Evolutionary conservation across 2,888 invertebrate genomes (phyloP), one percentile per base, ranked within the genome.

Genomic region (Trichopria drosophilae): DNA sequence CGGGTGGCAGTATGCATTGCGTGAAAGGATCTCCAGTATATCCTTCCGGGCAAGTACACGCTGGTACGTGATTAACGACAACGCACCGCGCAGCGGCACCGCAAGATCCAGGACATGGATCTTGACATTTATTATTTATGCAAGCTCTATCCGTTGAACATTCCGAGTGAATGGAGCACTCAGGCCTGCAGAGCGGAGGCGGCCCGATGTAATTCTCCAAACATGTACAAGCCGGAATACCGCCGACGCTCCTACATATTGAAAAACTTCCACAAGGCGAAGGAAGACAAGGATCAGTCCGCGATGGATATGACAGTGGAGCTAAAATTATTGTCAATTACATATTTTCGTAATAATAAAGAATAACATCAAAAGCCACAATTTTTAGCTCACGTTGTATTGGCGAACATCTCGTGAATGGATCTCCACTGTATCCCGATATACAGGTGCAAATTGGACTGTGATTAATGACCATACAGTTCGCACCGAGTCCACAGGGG

Each of bases 251-350:
- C 54, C 88, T 84, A 69, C 90, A 91, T 71, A 86, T 83, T 6
- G 90, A 88, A 71, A 90, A 85, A 3, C 89, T 88, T 41, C 90
- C 90, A 70, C 90, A 91, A 0, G 90, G 90, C 40, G 89, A 87
- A 28, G 90, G 90, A 35, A 82, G 78, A 71, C 90, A 91, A 20
- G 89, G 89, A 68, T 79, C 78, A 31, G 6, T 16, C 10, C 12
- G 31, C 18, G 18, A 13, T 24, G 6, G 12, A 41, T 19, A 22
- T 13, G 16, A 7, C 19, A n/a, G 29, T 29, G 9, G 15, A 6
- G n/a, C 9, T 10, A 34, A 12, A 16, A 34, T 5, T 5, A 6
- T 10, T 2, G 5, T 15, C 24, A 24, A 9, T 24, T 24, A 24
- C 24, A 24, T 6, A 6, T 24, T 6, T 24, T 24, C 10, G 10